Conservation (phyloP, 2,113 vertebrate species). For the Notarius quadriscutis region DNA sequence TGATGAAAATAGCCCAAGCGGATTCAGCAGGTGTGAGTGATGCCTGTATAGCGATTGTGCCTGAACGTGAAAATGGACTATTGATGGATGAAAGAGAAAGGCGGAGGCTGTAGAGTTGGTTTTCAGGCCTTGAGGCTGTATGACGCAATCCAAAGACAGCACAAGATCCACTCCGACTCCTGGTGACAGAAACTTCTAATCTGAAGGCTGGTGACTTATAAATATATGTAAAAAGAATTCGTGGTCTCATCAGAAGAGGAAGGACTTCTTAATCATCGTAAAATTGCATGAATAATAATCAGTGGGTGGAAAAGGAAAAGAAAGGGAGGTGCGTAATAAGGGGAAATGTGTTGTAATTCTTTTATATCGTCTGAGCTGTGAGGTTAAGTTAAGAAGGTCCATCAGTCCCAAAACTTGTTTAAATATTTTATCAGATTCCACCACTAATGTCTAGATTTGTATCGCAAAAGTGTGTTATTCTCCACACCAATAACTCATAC, state of each 20-base stretch:
- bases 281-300: slow-evolving; percentile 13
- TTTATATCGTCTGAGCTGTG: neutral
- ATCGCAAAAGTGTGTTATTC: neutral
- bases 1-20: neutral
- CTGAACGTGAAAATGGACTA: slow-evolving; percentile 23
- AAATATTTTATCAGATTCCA: neutral
- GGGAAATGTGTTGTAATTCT: neutral
- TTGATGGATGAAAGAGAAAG: slow-evolving; percentile 19
- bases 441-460: neutral
- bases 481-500: neutral
- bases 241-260: neutral
- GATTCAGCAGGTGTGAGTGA: slow-evolving; percentile 1
- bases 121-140: neutral
- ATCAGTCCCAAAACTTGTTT: too few species aligned
- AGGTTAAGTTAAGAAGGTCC: neutral
- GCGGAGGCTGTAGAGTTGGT: neutral
- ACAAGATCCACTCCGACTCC: neutral
- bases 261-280: neutral
- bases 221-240: neutral
- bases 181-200: neutral
- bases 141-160: neutral
- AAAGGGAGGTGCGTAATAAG: neutral
- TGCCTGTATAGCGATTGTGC: neutral
- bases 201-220: neutral
- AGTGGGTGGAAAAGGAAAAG: neutral